Evolutionary conservation across 2,888 invertebrate genomes (phyloP), one percentile per base, ranked within the genome.

Genomic region (Pristionchus exspectatus): DNA sequence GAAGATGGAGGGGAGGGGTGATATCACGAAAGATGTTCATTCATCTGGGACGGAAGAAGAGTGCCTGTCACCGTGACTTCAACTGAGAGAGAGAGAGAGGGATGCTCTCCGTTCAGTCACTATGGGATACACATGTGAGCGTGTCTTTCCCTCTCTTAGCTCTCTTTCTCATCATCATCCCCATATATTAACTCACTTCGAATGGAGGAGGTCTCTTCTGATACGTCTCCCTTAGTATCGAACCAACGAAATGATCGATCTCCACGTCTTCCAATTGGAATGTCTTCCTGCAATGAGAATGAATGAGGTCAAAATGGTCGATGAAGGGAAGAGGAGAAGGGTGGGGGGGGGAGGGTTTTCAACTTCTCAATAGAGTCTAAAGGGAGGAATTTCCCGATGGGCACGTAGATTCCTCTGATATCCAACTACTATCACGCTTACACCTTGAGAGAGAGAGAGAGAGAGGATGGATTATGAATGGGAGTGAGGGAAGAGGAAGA

Each of bases 401-500:
- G 72, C 16, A 54, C 54, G 54, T 54, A 16, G 9, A 54, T 54
- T 27, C 14, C 9, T 18, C 27, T 30, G 63, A 63, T 63, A 63
- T 63, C 24, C 63, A 72, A 72, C 72, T 72, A 72, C 27, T 72
- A 27, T 33, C n/a, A 72, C 30, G n/a, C 27, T 30, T 12, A n/a
- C 27, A 72, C 72, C 72, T 33, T 63, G 72, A n/a, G 72, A 72
- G 72, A 72, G 72, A 72, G n/a, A 33, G 72, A n/a, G 72, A 72
- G 72, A 72, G 72, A 72, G n/a, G 72, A 33, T n/a, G 2, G 24
- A 16, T n/a, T 21, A 63, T n/a, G 72, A 72, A 38, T 38, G 38
- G 38, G 38, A 38, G 38, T 38, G 38, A 38, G 38, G 38, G 38
- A 63, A 24, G 24, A 7, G 63, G 69, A 14, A 9, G 69, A 69